phyloP scores from a whole-genome alignment of 1,140 invertebrate genomes.

The Apis laboriosa region DNA sequence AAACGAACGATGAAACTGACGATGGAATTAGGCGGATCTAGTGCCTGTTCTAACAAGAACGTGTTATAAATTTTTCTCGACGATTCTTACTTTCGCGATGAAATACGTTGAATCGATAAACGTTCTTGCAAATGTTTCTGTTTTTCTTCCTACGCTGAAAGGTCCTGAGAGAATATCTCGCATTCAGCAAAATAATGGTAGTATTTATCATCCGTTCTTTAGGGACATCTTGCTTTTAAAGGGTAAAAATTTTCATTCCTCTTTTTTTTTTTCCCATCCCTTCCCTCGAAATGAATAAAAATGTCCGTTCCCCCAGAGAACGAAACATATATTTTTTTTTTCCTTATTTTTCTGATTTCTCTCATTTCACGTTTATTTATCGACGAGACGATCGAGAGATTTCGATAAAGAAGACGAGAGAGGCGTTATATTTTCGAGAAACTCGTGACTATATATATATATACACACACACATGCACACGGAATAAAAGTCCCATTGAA shows the following conservation, averaged over 20 bases:
- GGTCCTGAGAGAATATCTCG: slow-evolving; percentile 33
- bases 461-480: no score
- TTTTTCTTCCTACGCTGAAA: slow-evolving; percentile 29
- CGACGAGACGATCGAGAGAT: no score
- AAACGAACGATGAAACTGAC: background rate
- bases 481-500: background rate
- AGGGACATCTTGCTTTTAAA: background rate
- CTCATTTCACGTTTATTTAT: no score
- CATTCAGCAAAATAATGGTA: slow-evolving; percentile 40
- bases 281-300: slow-evolving; percentile 35
- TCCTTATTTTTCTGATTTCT: no score
- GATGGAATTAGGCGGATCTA: no score
- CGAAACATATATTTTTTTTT: no score
- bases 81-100: background rate
- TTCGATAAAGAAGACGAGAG: no score
- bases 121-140: slow-evolving; percentile 25
- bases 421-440: no score
- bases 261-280: background rate
- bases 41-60: no score
- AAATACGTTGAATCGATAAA: background rate
- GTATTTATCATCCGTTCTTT: slow-evolving; percentile 50
- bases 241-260: background rate
- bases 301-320: background rate
- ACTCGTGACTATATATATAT: no score
- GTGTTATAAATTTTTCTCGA: no score